phyloP scores from a whole-genome alignment of 1,140 invertebrate genomes.

The Drosophila subpulchrella region DNA sequence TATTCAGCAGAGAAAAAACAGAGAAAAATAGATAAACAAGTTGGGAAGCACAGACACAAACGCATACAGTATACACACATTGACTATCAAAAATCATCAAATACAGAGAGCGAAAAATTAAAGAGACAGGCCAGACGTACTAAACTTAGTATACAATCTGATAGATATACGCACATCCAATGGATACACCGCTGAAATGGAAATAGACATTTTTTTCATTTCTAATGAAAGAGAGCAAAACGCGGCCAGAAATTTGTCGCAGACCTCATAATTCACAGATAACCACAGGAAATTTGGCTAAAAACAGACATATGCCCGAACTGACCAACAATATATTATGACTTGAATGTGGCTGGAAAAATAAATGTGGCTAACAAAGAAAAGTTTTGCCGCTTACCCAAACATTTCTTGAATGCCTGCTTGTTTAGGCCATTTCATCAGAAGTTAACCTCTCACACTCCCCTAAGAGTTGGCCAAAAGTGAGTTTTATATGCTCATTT shows the following conservation, averaged over 20 bases:
- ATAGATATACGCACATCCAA: conserved; percentile 18
- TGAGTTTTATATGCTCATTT: conserved; percentile 56
- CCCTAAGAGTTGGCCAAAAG: conserved; percentile 28
- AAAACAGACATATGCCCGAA: conserved; percentile 1
- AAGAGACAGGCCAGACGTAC: conserved; percentile 49
- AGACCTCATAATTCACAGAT: conserved; percentile 21
- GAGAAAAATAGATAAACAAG: conserved; percentile 32
- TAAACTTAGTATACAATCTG: conserved; percentile 62
- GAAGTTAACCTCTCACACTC: neutral
- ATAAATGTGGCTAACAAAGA: conserved; percentile 1
- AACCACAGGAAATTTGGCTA: conserved; percentile 1
- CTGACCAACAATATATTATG: conserved; percentile 7
- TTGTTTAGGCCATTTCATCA: conserved; percentile 13
- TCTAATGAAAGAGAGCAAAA: conserved; percentile 10
- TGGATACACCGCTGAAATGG: conserved; percentile 23
- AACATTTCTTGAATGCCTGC: conserved; percentile 2
- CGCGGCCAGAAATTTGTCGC: conserved; percentile 34
- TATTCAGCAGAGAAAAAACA: conserved; percentile 48
- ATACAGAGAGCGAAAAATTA: conserved; percentile 42
- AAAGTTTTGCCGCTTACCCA: conserved; percentile 13
- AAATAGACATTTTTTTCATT: conserved; percentile 28
- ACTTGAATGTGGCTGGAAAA: conserved; percentile 14
- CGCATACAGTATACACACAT: neutral
- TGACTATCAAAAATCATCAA: conserved; percentile 59
- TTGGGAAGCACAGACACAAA: neutral